These are phyloP conservation scores for Salminus brasiliensis DNA, from an alignment of 2,113 vertebrate species.

Conservation along the genomic window DNA sequence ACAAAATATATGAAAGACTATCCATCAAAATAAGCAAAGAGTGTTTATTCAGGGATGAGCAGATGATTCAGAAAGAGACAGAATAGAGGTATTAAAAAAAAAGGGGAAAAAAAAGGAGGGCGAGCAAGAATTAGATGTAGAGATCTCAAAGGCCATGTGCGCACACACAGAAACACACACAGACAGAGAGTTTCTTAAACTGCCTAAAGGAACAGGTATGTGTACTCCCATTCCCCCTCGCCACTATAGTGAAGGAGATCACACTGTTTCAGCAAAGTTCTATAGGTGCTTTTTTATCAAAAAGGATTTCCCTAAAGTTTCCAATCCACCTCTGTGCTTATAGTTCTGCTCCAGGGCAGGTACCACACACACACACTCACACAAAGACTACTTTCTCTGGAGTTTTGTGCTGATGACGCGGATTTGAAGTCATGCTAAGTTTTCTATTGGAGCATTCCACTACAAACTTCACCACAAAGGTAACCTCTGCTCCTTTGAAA, in stretches of 20 bases:
- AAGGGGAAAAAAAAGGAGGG: slow-evolving; percentile 24
- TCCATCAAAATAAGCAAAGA: slow-evolving; percentile 33
- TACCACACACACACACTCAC: slow-evolving; percentile 68
- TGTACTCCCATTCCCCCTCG: slow-evolving; percentile 26
- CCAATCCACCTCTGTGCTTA: slow-evolving; percentile 76
- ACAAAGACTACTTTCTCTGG: slow-evolving; percentile 38
- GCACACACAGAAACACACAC: slow-evolving; percentile 2
- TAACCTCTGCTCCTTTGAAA: neutral
- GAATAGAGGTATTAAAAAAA: too few relatives aligned
- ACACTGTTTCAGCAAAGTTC: slow-evolving; percentile 37
- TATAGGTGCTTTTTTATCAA: slow-evolving; percentile 61
- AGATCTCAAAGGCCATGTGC: slow-evolving; percentile 3
- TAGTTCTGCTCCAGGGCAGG: slow-evolving; percentile 76
- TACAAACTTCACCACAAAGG: slow-evolving; percentile 1
- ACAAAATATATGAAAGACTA: slow-evolving; percentile 3
- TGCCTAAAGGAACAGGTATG: slow-evolving; percentile 40
- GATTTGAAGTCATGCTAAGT: too few relatives aligned
- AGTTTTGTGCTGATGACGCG: slow-evolving; percentile 78
- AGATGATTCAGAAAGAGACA: slow-evolving; percentile 51
- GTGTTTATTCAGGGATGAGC: slow-evolving; percentile 35
- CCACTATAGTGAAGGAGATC: slow-evolving; percentile 22
- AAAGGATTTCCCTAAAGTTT: slow-evolving; percentile 73
- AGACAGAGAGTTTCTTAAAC: slow-evolving; percentile 4
- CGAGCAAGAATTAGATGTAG: slow-evolving; percentile 12
- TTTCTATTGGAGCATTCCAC: neutral